These are phyloP conservation scores for Xestia rhomboidea DNA, from an alignment of 2,888 invertebrate genomes.

Conservation along the genomic window DNA sequence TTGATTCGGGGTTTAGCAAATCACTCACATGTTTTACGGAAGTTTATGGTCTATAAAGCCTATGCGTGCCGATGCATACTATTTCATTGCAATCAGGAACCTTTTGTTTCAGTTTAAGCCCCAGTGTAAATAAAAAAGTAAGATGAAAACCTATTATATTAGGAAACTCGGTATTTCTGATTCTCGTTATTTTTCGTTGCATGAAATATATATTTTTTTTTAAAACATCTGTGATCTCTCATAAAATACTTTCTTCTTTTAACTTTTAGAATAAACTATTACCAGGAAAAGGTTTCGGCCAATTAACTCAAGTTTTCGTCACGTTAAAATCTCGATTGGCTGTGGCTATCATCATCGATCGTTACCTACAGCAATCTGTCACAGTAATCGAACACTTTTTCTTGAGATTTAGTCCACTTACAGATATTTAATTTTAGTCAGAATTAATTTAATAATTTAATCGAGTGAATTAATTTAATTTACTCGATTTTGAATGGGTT, in stretches of 20 bases:
- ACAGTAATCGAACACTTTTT: constrained; percentile 43
- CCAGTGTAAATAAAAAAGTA: background rate
- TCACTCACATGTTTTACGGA: background rate
- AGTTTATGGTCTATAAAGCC: background rate
- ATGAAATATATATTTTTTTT: too few relatives aligned
- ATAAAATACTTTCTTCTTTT: background rate
- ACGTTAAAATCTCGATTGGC: constrained; percentile 1
- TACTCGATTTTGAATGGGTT: constrained; percentile 22
- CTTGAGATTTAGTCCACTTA: constrained; percentile 35
- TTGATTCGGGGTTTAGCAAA: background rate
- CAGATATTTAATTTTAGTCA: constrained; percentile 36
- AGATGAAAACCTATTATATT: background rate
- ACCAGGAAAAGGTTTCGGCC: background rate
- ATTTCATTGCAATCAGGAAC: background rate
- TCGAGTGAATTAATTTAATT: too few relatives aligned
- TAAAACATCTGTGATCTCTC: too few relatives aligned
- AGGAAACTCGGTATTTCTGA: background rate
- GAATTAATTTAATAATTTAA: too few relatives aligned
- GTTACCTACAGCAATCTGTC: constrained; percentile 39
- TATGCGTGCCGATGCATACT: constrained; percentile 9
- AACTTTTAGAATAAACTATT: background rate
- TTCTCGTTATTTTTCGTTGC: too few relatives aligned
- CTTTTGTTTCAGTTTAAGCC: background rate
- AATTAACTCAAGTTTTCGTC: background rate
- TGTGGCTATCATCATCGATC: constrained; percentile 1